Percentiles rank a stretch among this genome's conserved stretches.
Evolutionary conservation across 35 echinoderm and acorn worm genomes (phyloP).

Genomic region (Amphiura filiformis): DNA sequence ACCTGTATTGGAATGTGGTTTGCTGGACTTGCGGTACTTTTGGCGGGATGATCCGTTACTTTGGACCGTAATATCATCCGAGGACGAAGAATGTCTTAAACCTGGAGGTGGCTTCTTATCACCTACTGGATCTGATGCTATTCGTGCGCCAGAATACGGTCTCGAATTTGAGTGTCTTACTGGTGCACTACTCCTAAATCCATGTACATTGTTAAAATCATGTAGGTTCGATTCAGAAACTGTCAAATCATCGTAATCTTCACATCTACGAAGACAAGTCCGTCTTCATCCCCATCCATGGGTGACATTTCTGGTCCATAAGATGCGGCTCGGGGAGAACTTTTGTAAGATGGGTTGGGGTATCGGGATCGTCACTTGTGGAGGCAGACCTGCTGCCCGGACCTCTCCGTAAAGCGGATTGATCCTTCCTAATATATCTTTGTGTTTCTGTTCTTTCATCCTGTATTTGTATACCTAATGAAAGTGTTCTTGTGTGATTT

Average conservation of each 20-base stretch:
- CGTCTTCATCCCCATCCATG: conserved; percentile 66
- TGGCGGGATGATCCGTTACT: neutral
- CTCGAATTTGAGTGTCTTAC: conserved; percentile 24
- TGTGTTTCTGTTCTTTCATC: neutral
- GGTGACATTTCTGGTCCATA: conserved; percentile 56
- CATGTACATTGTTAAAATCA: conserved; percentile 73
- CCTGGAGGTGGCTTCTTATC: conserved; percentile 19
- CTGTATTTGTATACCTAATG: neutral
- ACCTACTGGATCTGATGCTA: neutral
- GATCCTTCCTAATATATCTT: neutral
- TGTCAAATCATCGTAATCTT: conserved; percentile 48
- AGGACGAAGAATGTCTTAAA: conserved; percentile 52
- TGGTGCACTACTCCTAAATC: conserved; percentile 72
- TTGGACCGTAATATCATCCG: conserved; percentile 48
- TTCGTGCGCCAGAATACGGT: conserved; percentile 49
- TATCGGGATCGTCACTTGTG: conserved; percentile 31
- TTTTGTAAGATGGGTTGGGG: conserved; percentile 33
- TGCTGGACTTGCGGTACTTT: neutral
- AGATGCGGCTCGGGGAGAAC: conserved; percentile 51
- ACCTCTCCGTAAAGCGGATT: neutral
- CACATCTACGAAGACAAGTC: conserved; percentile 74
- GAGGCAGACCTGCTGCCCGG: neutral
- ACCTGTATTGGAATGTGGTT: conserved; percentile 32
- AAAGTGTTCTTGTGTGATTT: neutral
- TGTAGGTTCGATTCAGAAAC: conserved; percentile 32